Conservation (phyloP, 2,888 invertebrate species). For the Rotaria socialis region DNA sequence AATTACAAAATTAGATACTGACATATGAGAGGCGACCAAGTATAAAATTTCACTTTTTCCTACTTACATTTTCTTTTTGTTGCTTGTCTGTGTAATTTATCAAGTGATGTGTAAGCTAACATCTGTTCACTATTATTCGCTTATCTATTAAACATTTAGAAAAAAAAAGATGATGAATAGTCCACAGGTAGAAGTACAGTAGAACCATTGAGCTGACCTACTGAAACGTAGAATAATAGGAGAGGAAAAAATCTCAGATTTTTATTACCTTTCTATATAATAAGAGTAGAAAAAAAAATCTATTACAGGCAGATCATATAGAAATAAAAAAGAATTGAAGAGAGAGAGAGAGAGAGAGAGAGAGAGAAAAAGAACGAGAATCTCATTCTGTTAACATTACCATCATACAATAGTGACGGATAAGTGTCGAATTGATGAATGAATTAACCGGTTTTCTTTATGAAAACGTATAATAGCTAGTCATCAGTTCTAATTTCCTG, state of each 20-base stretch:
- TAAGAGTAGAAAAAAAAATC: no score
- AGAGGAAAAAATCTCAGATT: no score
- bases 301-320: no score
- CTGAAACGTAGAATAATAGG: no score
- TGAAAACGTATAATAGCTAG: background rate
- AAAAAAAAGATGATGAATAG: no score
- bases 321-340: no score
- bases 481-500: background rate
- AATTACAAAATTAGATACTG: no score
- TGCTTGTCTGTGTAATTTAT: background rate
- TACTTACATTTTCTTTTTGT: background rate
- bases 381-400: background rate
- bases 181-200: no score
- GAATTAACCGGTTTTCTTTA: background rate
- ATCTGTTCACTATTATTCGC: background rate
- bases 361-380: background rate
- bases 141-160: background rate
- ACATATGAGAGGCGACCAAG: background rate
- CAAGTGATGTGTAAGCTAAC: background rate
- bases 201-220: no score
- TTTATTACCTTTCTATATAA: no score
- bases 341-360: no score
- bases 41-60: background rate
- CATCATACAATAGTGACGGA: background rate
- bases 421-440: conserved; percentile 1